These are phyloP conservation scores for Oncorhynchus mykiss DNA, from an alignment of 2,113 vertebrate species.

Conservation along the genomic window DNA sequence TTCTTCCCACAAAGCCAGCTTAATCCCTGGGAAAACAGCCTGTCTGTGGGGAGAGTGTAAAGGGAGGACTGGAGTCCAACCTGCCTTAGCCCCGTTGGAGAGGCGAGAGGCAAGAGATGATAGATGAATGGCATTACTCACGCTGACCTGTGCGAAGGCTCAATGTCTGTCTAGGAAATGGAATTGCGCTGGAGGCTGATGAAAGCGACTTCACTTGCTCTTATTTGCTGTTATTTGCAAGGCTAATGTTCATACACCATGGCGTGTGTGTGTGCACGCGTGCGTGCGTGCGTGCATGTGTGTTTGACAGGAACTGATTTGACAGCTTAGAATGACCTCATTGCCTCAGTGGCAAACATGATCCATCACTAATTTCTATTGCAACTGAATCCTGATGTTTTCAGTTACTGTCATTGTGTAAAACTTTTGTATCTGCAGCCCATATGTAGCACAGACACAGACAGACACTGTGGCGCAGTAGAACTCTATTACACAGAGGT, in stretches of 20 bases:
- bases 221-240: constrained; percentile 45
- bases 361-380: too few species aligned
- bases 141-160: constrained; percentile 47
- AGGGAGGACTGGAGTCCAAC: constrained; percentile 2
- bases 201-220: constrained; percentile 29
- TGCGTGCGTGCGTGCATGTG: too few species aligned
- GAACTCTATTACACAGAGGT: too few species aligned
- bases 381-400: too few species aligned
- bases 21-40: constrained; percentile 59
- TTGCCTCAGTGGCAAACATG: too few species aligned
- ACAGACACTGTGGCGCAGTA: too few species aligned
- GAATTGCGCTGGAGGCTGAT: constrained; percentile 48
- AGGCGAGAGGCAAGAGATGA: constrained; percentile 18
- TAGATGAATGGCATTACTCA: constrained; percentile 22
- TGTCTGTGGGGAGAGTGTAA: background rate
- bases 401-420: too few species aligned
- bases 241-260: constrained; percentile 46
- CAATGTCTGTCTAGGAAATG: constrained; percentile 47
- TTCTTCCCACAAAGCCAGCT: constrained; percentile 60
- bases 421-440: too few species aligned
- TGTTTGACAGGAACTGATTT: too few species aligned
- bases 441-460: too few species aligned
- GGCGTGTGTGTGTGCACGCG: background rate
- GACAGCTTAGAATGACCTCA: too few species aligned
- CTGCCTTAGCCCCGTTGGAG: background rate